Percentiles rank a stretch among this genome's conserved stretches.
Conservation (phyloP, 2,797 vertebrate species). For the Oreortyx pictus region DNA sequence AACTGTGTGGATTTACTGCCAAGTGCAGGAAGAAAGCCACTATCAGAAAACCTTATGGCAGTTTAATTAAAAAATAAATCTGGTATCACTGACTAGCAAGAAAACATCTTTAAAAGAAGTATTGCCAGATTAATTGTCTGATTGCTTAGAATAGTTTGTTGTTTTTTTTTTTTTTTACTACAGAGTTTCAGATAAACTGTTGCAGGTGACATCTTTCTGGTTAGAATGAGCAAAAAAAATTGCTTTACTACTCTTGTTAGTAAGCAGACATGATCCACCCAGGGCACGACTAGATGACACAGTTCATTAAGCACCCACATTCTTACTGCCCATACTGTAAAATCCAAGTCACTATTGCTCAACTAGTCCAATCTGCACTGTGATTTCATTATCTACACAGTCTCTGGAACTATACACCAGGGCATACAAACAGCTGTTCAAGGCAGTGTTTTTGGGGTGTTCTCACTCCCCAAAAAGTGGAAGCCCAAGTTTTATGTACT, state of each 20-base stretch:
- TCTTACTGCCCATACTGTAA: background rate
- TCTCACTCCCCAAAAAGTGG: background rate
- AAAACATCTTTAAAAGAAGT: background rate
- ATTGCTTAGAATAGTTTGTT: background rate
- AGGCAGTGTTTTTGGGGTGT: background rate
- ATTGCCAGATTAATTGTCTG: background rate
- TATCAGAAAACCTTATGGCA: background rate
- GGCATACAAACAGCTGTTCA: background rate
- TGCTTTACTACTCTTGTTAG: background rate
- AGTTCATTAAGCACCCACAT: background rate
- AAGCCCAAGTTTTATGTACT: background rate
- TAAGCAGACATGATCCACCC: background rate
- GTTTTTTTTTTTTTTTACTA: background rate
- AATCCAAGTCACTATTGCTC: background rate
- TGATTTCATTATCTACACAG: background rate
- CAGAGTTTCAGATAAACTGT: background rate
- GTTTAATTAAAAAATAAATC: background rate
- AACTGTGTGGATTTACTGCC: background rate
- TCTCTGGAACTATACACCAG: background rate
- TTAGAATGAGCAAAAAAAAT: background rate
- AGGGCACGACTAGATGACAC: background rate
- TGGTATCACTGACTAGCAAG: background rate
- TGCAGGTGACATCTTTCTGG: background rate
- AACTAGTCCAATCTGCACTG: no score
- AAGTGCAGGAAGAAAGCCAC: background rate